Evolutionary conservation across 2,888 invertebrate species (phyloP), one percentile per base, ranked within the genome.

Genomic region (Xestia sexstrigata): DNA sequence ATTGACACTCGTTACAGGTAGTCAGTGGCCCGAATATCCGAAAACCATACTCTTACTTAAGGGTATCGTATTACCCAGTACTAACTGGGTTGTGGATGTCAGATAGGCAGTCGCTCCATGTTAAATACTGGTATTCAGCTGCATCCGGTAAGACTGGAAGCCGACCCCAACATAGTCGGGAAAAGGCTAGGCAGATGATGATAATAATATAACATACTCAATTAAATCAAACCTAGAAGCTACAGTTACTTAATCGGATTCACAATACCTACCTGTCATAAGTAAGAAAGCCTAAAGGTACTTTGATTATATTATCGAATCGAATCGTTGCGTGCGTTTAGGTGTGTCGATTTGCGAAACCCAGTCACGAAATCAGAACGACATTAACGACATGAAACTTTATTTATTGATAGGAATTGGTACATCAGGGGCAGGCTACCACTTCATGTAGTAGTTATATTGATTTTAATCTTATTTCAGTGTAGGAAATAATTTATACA

Each of bases 291-390:
- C 7, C 2, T 60, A 82, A 78, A 52, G 62, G 75, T 68, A 35
- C 84, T 81, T 81, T 63, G 70, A 82, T 82, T 78, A 84, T 65
- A 65, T 65, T 65, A 65, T 42, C 65, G 26, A 42, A n/a, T 83
- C 80, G 82, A 83, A 85, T 80, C 75, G 74, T 84, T 81, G 82
- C 83, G 89, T 85, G 83, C 63, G 58, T 23, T 42, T 74, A 76
- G 86, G 88, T 76, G 87, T 55, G 87, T 70, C 65, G 55, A 13
- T 68, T 79, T 62, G 77, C 84, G 67, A 79, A 79, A 75, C 62
- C 68, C 65, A 23, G 66, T 66, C 78, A 82, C 75, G 78, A 72
- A 80, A 82, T 80, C 74, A 68, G 76, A 74, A 63, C 45, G 63
- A 77, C 73, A 73, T 23, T 68, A 79, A 71, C 70, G 65, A 60